These are phyloP conservation scores for sheep (Ovis aries) DNA, from an alignment of 2,113 vertebrate genomes.

Conservation along the genomic window ARS-UI_Ramb_v3.0 NC_056063.1:3944501-3945000, in stretches of 20 bases:
- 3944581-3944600: background rate
- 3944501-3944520: background rate
- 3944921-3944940: background rate
- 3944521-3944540: background rate
- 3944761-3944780: background rate
- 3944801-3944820: background rate
- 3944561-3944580: background rate
- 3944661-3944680: background rate
- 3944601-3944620: background rate
- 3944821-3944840: background rate
- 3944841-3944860: background rate
- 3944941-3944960: background rate
- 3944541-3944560: background rate
- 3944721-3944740: background rate
- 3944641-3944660: background rate
- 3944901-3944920: background rate
- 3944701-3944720: background rate
- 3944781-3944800: background rate
- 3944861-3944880: background rate
- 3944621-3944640: background rate
- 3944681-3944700: background rate
- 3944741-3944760: background rate
- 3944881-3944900: background rate
- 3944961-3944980: background rate
- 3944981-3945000: background rate